phyloP scores from a whole-genome alignment of 2,888 invertebrate genomes.

The Rhorus exstirpatorius region DNA sequence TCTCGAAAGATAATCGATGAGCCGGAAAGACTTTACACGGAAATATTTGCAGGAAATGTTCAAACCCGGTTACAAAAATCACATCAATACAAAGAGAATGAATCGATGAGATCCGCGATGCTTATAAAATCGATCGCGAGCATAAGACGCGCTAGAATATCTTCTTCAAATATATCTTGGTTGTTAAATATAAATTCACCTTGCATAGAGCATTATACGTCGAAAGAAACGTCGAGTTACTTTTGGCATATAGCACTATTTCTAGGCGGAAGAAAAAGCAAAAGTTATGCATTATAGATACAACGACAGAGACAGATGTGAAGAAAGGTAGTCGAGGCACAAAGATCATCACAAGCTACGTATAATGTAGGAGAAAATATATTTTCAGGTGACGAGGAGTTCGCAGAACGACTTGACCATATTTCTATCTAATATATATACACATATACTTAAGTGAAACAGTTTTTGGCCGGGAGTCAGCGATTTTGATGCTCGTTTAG shows the following conservation, averaged over 20 bases:
- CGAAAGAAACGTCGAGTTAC: constrained; percentile 56
- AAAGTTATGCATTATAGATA: constrained; percentile 5
- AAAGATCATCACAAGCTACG: constrained; percentile 29
- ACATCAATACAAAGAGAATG: not conserved
- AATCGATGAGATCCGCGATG: not conserved
- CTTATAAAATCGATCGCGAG: not conserved
- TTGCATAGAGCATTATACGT: constrained; percentile 23
- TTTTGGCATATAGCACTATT: constrained; percentile 42
- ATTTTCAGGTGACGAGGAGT: constrained; percentile 75
- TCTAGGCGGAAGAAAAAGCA: constrained; percentile 44
- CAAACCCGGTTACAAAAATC: too few relatives aligned
- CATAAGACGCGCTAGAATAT: not conserved
- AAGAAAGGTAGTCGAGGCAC: constrained; percentile 32
- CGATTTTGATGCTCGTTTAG: too few relatives aligned
- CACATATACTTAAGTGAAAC: too few relatives aligned
- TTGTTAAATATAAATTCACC: constrained; percentile 49
- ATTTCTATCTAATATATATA: constrained; percentile 67
- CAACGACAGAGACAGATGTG: constrained; percentile 37
- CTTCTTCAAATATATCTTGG: constrained; percentile 21
- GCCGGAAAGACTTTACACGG: too few relatives aligned
- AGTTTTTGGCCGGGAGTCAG: too few relatives aligned
- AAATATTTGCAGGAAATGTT: too few relatives aligned
- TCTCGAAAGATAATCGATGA: too few relatives aligned
- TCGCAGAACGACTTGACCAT: constrained; percentile 78
- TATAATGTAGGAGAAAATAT: constrained; percentile 69